A percentile compares a stretch with the other conserved stretches of the same genome.
Conservation (phyloP, 2,888 invertebrate species). For the Lepidonotus clava region DNA sequence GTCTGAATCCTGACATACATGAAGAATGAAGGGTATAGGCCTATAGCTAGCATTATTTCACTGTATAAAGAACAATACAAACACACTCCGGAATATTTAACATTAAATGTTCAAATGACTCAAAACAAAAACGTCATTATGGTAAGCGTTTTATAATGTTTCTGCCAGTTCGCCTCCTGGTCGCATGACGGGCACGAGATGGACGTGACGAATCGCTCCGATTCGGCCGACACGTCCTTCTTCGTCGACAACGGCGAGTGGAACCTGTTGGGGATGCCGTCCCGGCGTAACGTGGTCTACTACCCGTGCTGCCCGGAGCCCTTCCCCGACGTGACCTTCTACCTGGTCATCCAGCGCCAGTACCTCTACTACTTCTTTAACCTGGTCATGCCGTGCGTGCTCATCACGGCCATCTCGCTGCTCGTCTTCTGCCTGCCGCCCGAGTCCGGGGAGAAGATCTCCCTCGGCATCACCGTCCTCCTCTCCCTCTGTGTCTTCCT, state of each 20-base stretch:
- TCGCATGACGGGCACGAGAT: background rate
- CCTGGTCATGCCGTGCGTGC: constrained; percentile 58
- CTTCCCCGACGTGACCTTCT: constrained; percentile 58
- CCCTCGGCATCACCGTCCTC: constrained; percentile 57
- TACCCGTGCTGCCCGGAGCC: constrained; percentile 58
- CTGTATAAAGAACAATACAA: too few species aligned
- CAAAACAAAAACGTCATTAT: too few species aligned
- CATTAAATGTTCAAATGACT: too few species aligned
- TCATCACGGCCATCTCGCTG: constrained; percentile 52
- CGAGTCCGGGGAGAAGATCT: constrained; percentile 58
- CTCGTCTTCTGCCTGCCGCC: constrained; percentile 58
- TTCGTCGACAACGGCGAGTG: constrained; percentile 54
- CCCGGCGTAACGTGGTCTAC: constrained; percentile 16
- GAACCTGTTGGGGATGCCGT: constrained; percentile 48
- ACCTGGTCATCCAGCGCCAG: constrained; percentile 50
- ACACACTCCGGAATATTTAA: too few species aligned
- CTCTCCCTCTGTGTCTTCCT: constrained; percentile 60
- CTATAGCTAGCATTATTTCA: too few species aligned
- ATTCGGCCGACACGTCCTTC: background rate
- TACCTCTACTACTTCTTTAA: constrained; percentile 59
- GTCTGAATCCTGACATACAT: too few species aligned
- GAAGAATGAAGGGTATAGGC: too few species aligned
- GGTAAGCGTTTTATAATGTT: too few species aligned
- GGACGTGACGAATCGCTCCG: constrained; percentile 41
- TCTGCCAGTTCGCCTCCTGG: constrained; percentile 31